phyloP scores from a whole-genome alignment of 2,797 vertebrate genomes.

The Tympanoctomys barrerae region DNA sequence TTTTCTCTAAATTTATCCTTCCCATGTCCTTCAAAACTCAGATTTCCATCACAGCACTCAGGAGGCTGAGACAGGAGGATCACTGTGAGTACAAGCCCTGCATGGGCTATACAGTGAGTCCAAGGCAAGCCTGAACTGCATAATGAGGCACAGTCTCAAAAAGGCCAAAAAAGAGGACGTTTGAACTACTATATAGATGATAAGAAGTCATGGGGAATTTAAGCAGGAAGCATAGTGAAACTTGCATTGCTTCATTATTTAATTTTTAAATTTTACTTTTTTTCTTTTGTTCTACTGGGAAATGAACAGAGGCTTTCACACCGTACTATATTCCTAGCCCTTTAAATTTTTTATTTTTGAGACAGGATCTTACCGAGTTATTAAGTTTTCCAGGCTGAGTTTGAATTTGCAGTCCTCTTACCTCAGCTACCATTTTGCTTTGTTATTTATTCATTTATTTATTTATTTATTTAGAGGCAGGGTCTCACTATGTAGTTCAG shows the following conservation, averaged over 20 bases:
- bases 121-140: background rate
- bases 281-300: background rate
- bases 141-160: background rate
- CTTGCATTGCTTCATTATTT: background rate
- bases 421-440: background rate
- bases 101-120: background rate
- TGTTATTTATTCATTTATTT: background rate
- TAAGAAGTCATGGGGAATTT: background rate
- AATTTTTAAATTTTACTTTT: background rate
- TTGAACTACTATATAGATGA: background rate
- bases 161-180: background rate
- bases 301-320: background rate
- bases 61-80: background rate
- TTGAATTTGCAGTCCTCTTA: background rate
- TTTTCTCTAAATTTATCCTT: conserved; percentile 31
- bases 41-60: background rate
- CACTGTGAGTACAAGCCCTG: background rate
- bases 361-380: background rate
- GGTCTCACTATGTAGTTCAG: no score
- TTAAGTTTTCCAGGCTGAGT: background rate
- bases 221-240: background rate
- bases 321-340: background rate
- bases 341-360: background rate
- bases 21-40: conserved; percentile 15
- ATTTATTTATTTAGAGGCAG: background rate